These are phyloP conservation scores for Psittacara wagleri DNA, from an alignment of 2,113 vertebrate species.

Conservation along the genomic window DNA sequence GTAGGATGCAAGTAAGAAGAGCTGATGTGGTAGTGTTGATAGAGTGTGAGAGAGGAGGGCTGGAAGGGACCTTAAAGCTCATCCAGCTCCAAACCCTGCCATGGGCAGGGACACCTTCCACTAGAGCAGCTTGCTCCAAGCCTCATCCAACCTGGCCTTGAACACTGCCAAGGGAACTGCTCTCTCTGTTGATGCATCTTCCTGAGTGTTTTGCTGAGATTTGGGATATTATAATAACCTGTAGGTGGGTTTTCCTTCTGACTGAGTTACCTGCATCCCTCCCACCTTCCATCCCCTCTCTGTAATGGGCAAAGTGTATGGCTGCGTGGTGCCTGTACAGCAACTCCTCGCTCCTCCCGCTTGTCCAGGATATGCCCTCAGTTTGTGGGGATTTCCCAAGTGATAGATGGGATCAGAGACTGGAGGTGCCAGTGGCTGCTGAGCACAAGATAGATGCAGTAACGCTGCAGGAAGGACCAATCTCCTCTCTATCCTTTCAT, in stretches of 20 bases:
- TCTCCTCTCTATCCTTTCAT: neutral
- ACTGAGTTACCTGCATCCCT: neutral
- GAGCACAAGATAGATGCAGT: neutral
- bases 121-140: neutral
- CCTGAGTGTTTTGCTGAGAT: neutral
- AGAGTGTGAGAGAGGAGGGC: too few species aligned
- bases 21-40: fast-evolving
- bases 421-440: neutral
- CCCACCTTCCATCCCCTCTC: neutral
- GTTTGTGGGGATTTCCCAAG: neutral
- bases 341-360: neutral
- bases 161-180: neutral
- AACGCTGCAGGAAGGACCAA: fast-evolving
- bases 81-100: too few species aligned
- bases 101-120: too few species aligned
- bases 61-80: neutral
- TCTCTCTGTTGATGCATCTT: neutral
- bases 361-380: neutral
- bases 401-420: neutral
- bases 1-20: neutral
- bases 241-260: neutral
- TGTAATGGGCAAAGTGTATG: neutral
- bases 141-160: neutral
- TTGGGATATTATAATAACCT: neutral
- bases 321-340: neutral